A percentile compares a stretch with the other conserved stretches of the same genome.
Evolutionary conservation across 2,888 invertebrate genomes (phyloP).

Genomic region (Drosophila bunnanda): DNA sequence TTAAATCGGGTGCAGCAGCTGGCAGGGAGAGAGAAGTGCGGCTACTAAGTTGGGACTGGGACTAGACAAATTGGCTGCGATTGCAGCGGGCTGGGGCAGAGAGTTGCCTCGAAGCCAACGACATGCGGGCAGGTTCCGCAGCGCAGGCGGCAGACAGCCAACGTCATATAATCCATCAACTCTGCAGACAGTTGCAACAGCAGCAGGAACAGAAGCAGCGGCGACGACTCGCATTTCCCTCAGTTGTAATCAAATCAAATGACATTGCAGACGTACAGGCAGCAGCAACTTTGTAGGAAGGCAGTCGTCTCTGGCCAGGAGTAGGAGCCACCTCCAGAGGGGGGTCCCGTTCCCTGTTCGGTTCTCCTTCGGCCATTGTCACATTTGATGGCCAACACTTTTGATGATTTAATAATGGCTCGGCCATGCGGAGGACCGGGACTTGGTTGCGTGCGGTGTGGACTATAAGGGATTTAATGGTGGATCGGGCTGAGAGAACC

Average conservation of each 20-base stretch:
- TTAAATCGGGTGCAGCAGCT: constrained; percentile 49
- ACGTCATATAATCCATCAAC: constrained; percentile 72
- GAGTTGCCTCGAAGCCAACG: constrained; percentile 51
- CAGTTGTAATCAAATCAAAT: constrained; percentile 75
- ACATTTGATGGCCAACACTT: constrained; percentile 76
- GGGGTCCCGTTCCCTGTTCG: constrained; percentile 10
- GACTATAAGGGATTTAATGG: constrained; percentile 21
- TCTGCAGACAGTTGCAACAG: constrained; percentile 62
- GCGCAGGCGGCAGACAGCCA: constrained; percentile 31
- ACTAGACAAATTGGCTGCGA: constrained; percentile 71
- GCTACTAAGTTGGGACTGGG: constrained; percentile 3
- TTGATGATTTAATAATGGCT: constrained; percentile 69
- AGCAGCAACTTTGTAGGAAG: constrained; percentile 45
- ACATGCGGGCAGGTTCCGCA: constrained; percentile 58
- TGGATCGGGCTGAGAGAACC: constrained; percentile 38
- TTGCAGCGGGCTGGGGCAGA: constrained; percentile 40
- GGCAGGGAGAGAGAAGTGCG: background rate
- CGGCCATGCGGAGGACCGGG: background rate
- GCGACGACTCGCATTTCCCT: constrained; percentile 57
- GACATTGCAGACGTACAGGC: constrained; percentile 61
- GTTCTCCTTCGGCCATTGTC: constrained; percentile 59
- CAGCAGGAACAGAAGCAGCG: constrained; percentile 15
- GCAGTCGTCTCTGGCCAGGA: constrained; percentile 23
- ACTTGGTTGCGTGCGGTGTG: background rate
- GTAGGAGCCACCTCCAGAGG: background rate